Conservation (phyloP, 2,797 vertebrate genomes). For the Pitangus sulphuratus region DNA sequence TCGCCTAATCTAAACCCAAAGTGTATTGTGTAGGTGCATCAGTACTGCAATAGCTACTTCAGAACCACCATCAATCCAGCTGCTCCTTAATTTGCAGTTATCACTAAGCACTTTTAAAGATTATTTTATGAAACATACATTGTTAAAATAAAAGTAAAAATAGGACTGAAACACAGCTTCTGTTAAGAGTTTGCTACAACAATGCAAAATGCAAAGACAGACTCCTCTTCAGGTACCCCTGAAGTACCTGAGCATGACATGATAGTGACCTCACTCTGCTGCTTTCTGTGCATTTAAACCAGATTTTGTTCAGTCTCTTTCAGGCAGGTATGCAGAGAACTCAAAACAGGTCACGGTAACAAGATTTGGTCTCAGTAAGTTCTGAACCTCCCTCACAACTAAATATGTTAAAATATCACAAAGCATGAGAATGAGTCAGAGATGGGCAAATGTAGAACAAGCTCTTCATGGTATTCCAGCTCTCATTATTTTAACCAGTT, state of each 20-base stretch:
- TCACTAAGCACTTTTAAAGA: neutral
- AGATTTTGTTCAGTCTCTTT: neutral
- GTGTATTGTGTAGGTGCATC: neutral
- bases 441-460: conserved; percentile 8
- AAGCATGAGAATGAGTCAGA: neutral
- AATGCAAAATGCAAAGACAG: neutral
- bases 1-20: neutral
- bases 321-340: neutral
- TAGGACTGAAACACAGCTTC: neutral
- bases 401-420: neutral
- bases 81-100: neutral
- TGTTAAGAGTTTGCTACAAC: neutral
- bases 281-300: neutral
- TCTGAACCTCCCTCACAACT: neutral
- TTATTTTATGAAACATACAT: neutral
- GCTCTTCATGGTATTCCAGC: neutral
- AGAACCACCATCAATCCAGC: rapidly evolving
- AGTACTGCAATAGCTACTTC: neutral
- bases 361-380: neutral
- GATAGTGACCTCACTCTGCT: neutral
- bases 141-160: neutral
- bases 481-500: neutral
- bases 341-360: neutral
- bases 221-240: neutral
- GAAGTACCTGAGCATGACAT: neutral